Evolutionary conservation across 2,888 invertebrate genomes (phyloP).

Genomic region (Acrocyrtus sp.): DNA sequence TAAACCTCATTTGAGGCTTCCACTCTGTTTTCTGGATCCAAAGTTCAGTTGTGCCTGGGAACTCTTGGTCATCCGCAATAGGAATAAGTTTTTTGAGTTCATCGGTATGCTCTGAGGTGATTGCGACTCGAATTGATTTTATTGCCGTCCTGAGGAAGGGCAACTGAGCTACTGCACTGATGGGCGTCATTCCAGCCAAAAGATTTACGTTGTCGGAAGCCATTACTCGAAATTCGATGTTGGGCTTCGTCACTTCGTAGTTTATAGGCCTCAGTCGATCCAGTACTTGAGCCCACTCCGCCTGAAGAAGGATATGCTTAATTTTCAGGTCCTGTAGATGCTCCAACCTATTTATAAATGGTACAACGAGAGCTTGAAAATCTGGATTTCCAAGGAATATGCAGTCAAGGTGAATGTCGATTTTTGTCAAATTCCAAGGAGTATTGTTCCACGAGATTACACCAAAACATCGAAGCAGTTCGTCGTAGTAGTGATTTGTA

Average conservation of each 20-base stretch:
- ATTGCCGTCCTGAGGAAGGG: conserved; percentile 27
- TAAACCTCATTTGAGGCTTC: conserved; percentile 40
- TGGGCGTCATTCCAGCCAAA: conserved; percentile 25
- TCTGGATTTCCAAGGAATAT: conserved; percentile 52
- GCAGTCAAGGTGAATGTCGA: conserved; percentile 55
- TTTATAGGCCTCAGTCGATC: conserved; percentile 43
- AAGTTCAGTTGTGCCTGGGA: conserved; percentile 24
- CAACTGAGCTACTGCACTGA: conserved; percentile 23
- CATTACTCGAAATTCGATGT: conserved; percentile 47
- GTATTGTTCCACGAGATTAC: conserved; percentile 40
- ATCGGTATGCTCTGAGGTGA: conserved; percentile 38
- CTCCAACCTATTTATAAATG: conserved; percentile 49
- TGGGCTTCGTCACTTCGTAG: conserved; percentile 12
- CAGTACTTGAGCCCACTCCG: conserved; percentile 43
- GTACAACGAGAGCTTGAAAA: conserved; percentile 51
- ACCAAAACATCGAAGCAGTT: conserved; percentile 44
- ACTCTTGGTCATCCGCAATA: conserved; percentile 17
- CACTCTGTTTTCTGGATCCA: conserved; percentile 23
- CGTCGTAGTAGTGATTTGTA: conserved; percentile 51
- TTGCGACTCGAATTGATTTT: conserved; percentile 40
- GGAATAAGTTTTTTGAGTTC: conserved; percentile 38
- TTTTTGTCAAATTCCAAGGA: conserved; percentile 41
- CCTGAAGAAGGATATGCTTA: conserved; percentile 49
- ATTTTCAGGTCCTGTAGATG: conserved; percentile 42
- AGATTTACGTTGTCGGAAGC: conserved; percentile 49